Percentiles rank a stretch among this genome's conserved stretches.
phyloP scores from a whole-genome alignment of 2,888 invertebrate genomes.

The Cryptus armator region DNA sequence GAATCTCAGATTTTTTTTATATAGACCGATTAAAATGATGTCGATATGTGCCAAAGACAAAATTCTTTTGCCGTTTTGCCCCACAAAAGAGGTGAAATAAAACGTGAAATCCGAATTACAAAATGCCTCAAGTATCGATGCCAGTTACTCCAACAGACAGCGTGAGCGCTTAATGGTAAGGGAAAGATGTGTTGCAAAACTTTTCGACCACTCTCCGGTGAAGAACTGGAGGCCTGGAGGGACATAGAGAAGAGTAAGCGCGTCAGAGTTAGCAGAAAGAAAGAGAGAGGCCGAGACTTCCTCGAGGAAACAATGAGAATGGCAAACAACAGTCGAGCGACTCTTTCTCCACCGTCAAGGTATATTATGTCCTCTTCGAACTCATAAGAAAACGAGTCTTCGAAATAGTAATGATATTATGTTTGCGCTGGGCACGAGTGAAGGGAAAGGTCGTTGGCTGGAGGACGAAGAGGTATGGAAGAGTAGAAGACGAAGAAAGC shows the following conservation, averaged over 20 bases:
- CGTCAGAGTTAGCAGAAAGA: slow-evolving; percentile 12
- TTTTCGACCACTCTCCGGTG: slow-evolving; percentile 22
- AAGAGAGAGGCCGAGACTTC: not conserved
- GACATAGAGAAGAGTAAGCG: slow-evolving; percentile 44
- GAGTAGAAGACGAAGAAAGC: slow-evolving; percentile 52
- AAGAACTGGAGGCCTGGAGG: slow-evolving; percentile 47
- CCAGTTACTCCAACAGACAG: not conserved
- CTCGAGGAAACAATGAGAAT: slow-evolving; percentile 79
- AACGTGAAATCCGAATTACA: not conserved
- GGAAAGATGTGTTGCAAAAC: slow-evolving; percentile 14
- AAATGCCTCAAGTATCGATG: not conserved
- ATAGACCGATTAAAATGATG: not conserved
- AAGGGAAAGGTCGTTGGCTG: slow-evolving; percentile 39
- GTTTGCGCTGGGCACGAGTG: slow-evolving; percentile 75
- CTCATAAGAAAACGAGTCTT: slow-evolving; percentile 83
- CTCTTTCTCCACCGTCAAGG: slow-evolving; percentile 58
- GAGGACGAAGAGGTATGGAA: slow-evolving; percentile 57
- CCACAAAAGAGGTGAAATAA: not conserved
- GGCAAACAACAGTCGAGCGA: slow-evolving; percentile 79
- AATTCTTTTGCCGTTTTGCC: not conserved
- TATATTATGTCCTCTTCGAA: slow-evolving; percentile 79
- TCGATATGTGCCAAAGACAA: not conserved
- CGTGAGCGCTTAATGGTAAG: not conserved
- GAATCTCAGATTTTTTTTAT: not conserved
- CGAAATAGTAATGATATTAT: slow-evolving; percentile 83